Evolutionary conservation across 2,888 invertebrate species (phyloP), one percentile per base, ranked within the genome.

Genomic region (Diloba caeruleocephala): DNA sequence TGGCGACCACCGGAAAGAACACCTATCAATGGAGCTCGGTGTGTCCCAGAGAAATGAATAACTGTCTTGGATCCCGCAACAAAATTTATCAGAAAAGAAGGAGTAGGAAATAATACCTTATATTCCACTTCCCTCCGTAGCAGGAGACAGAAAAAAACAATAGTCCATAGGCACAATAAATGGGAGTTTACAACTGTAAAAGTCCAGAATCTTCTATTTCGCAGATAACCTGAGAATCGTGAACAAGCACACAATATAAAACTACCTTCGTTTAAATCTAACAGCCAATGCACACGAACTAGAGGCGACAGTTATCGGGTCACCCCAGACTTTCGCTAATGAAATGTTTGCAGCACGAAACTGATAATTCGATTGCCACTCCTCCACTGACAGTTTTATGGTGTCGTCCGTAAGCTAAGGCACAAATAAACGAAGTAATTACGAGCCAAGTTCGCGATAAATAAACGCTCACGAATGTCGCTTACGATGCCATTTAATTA

Each of bases 391-490:
- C 78, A 76, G 71, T 71, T 80, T 82, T 74, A 78, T 75, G 72
- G 73, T 59, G 62, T 39, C 44, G 62, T 70, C 69, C 71, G 64
- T 74, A 66, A 63, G 71, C 56, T 53, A 60, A 66, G 67, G 43
- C 74, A 75, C 69, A 73, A 70, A 72, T 66, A 38, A 49, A 58
- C 55, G 31, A 49, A 69, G 74, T 78, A 80, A 84, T 80, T 84
- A 79, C 70, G 48, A 52, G 38, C 45, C 54, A 68, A 65, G 61
- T 64, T 60, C 48, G 55, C 51, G 37, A 61, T 72, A 74, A 70
- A 76, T 71, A 58, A 62, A 44, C 39, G 55, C 42, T 53, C 25
- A 26, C 46, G 41, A 44, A 56, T 37, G 48, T 58, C 44, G 54
- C 43, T 44, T 38, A 48, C 57, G 23, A 36, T 50, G 39, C 49